Percentiles rank a stretch among this genome's conserved stretches.
Conservation (phyloP, 2,888 invertebrate genomes). For the Serrognathus titanus region DNA sequence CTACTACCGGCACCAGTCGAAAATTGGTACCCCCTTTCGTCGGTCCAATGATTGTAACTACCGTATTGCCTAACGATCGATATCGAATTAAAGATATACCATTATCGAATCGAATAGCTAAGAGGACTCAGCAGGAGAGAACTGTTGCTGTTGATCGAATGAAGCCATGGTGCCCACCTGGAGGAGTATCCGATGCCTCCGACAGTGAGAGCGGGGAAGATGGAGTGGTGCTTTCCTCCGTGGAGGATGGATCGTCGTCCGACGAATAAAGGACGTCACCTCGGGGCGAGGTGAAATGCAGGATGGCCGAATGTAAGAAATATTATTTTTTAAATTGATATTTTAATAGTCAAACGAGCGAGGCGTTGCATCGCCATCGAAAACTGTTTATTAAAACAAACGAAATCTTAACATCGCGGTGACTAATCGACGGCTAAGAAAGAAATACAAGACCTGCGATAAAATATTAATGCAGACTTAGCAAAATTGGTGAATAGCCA, state of each 20-base stretch:
- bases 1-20: not conserved
- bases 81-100: not conserved
- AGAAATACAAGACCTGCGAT: no score
- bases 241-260: not conserved
- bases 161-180: not conserved
- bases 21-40: not conserved
- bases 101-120: not conserved
- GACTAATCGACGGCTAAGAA: no score
- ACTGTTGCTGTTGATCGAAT: not conserved
- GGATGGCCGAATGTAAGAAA: slow-evolving; percentile 6
- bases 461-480: no score
- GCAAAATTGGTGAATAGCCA: no score
- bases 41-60: not conserved
- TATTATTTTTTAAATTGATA: no score
- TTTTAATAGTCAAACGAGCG: no score
- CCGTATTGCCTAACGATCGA: not conserved
- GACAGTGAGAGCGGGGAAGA: not conserved
- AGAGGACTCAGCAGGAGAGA: no score
- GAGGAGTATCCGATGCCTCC: not conserved
- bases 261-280: no score
- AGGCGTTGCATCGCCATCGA: no score
- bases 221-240: not conserved
- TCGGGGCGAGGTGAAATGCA: not conserved
- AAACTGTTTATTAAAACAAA: no score
- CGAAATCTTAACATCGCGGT: no score